Evolutionary conservation across 2,113 vertebrate genomes (phyloP), one percentile per base, ranked within the genome.

Genomic region (Ictalurus furcatus): DNA sequence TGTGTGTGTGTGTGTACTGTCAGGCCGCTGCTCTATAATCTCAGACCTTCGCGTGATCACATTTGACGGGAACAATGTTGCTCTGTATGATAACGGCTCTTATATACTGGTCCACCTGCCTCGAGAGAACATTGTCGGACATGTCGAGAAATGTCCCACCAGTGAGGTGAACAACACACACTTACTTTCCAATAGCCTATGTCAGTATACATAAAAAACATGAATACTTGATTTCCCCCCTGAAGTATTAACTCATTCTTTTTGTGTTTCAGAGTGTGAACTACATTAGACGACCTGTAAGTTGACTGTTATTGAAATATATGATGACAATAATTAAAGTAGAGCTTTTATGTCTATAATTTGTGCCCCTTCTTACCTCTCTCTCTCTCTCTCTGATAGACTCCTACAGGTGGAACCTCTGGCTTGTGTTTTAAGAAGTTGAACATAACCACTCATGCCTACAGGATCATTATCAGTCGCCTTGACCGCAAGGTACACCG

Each of bases 341-440:
- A 19, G 0, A 56, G 6, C 11, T 2, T n/a, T 56, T 80, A 17
- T 30, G 14, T 19, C 52, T 54, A 19, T 54, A 16, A 54, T 80
- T 40, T 19, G 1, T 74, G 13, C 11, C 9, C 6, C 30, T 59
- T 6, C 12, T 76, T 28, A 52, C 4, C 52, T 79, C 54, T 30
- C 78, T 82, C 25, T 61, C 88, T 88, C 21, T 23, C 89, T 92
- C 87, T 82, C 88, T 89, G 86, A 74, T 88, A 99, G 98, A 96
- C 94, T 92, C 95, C 96, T 28, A 95, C 96, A 89, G 97, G 97
- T 92, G 97, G 96, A 91, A 96, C 96, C 74, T 98, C 97, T 82
- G 98, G 97, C 54, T 95, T 99, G 88, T 99, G 98, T 93, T 99
- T 99, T 93, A 99, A 97, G 92, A 99, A 97, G 93, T 93, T 99